Percentiles rank a stretch among this genome's conserved stretches.
Conservation (phyloP, 2,113 vertebrate genomes). For the Bettongia penicillata region DNA sequence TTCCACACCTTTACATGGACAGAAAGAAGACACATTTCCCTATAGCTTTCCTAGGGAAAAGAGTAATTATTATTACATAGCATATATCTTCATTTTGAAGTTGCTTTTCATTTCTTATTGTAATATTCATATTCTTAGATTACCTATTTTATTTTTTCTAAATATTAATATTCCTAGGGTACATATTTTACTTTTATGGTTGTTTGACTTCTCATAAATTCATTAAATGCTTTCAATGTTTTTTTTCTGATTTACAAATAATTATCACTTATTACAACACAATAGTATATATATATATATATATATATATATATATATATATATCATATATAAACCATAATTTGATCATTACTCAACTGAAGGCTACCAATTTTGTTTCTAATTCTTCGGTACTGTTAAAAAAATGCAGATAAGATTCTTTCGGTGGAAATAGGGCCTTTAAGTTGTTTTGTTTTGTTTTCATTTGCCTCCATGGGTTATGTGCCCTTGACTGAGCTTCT, state of each 20-base stretch:
- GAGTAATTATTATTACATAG: background rate
- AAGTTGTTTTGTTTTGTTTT: background rate
- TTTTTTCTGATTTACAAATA: background rate
- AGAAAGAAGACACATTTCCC: background rate
- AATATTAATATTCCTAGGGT: background rate
- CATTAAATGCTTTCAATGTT: background rate
- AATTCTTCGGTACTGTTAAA: background rate
- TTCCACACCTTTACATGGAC: background rate
- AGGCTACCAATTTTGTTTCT: background rate
- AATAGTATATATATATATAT: background rate
- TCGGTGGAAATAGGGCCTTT: background rate
- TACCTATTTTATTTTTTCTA: background rate
- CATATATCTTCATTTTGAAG: background rate
- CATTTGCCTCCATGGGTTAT: background rate
- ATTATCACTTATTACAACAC: background rate
- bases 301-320: too few relatives aligned
- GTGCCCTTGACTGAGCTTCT: background rate
- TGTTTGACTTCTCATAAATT: background rate
- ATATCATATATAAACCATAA: background rate
- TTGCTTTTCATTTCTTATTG: background rate
- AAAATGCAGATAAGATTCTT: background rate
- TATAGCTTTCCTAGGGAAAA: background rate
- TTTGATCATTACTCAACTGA: background rate
- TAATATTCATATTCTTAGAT: background rate
- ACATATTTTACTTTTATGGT: background rate